Evolutionary conservation across 2,797 vertebrate genomes (phyloP).

Genomic region (Choloepus didactylus): DNA sequence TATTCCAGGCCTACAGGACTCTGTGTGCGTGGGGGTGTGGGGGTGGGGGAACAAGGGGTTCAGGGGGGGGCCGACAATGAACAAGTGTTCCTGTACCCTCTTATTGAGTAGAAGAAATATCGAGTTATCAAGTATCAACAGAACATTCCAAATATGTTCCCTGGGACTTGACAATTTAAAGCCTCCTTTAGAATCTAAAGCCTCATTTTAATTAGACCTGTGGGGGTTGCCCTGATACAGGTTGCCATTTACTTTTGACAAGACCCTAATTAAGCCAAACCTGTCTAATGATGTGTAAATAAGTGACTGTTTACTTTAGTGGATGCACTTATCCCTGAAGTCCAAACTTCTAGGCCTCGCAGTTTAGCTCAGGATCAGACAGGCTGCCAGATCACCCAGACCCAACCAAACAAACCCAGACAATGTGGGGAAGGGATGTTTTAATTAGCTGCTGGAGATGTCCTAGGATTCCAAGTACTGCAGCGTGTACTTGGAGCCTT

Average conservation of each 20-base stretch:
- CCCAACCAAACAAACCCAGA: not conserved
- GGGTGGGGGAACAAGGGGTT: no score
- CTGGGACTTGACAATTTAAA: conserved; percentile 49
- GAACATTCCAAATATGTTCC: conserved; percentile 46
- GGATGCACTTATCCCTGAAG: not conserved
- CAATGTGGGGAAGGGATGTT: not conserved
- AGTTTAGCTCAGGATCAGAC: not conserved
- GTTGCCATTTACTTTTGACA: conserved; percentile 42
- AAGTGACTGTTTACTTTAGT: conserved; percentile 35
- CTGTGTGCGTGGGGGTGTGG: not conserved
- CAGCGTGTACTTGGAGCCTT: not conserved
- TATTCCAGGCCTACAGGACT: not conserved
- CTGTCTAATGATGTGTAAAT: not conserved
- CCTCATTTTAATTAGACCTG: not conserved
- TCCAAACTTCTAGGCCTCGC: conserved; percentile 12
- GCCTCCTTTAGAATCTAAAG: conserved; percentile 22
- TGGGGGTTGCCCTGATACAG: not conserved
- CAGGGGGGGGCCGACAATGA: not conserved
- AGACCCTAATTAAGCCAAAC: conserved; percentile 30
- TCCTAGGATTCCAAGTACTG: not conserved
- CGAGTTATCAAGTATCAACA: not conserved
- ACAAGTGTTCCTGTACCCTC: not conserved
- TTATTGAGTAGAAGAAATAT: conserved; percentile 35
- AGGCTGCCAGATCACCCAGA: not conserved
- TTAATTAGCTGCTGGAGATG: not conserved